A percentile compares a stretch with the other conserved stretches of the same genome.
phyloP scores from a whole-genome alignment of 2,888 invertebrate genomes.

The Rotaria macrura region DNA sequence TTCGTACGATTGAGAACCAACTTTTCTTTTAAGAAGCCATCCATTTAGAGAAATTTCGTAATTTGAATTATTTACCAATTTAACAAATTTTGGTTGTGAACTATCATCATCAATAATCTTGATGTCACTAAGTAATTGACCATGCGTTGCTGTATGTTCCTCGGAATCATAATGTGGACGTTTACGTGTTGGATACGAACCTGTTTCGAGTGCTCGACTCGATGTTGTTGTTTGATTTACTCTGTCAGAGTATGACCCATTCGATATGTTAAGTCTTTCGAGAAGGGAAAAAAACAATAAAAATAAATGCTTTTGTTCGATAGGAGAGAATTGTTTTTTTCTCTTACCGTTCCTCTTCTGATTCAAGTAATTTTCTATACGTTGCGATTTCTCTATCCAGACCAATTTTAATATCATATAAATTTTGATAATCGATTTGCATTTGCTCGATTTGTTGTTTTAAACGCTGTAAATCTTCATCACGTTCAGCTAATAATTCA shows the following conservation, averaged over 20 bases:
- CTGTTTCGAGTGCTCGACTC: background rate
- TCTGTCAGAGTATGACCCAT: background rate
- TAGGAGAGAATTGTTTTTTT: background rate
- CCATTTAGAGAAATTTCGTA: background rate
- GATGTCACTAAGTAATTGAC: background rate
- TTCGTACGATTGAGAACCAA: background rate
- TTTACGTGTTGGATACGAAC: background rate
- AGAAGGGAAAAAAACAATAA: too few species aligned
- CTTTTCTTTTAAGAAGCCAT: background rate
- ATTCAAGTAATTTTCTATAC: slow-evolving; percentile 74
- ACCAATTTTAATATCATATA: slow-evolving; percentile 89
- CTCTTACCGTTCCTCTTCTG: slow-evolving; percentile 60
- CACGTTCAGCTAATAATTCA: slow-evolving; percentile 58
- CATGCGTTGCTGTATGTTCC: background rate
- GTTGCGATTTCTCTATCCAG: slow-evolving; percentile 79
- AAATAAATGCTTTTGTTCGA: too few species aligned
- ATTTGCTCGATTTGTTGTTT: slow-evolving; percentile 65
- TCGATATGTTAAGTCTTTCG: background rate
- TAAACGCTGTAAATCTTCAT: slow-evolving; percentile 60
- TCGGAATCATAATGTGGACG: background rate
- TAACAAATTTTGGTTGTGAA: background rate
- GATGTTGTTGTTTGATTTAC: background rate
- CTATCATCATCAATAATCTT: slow-evolving; percentile 13
- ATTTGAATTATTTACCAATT: background rate
- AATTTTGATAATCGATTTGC: slow-evolving; percentile 82